Base-by-base conservation (phyloP, 2,888 invertebrate species). In the Melanostoma scalare region DNA sequence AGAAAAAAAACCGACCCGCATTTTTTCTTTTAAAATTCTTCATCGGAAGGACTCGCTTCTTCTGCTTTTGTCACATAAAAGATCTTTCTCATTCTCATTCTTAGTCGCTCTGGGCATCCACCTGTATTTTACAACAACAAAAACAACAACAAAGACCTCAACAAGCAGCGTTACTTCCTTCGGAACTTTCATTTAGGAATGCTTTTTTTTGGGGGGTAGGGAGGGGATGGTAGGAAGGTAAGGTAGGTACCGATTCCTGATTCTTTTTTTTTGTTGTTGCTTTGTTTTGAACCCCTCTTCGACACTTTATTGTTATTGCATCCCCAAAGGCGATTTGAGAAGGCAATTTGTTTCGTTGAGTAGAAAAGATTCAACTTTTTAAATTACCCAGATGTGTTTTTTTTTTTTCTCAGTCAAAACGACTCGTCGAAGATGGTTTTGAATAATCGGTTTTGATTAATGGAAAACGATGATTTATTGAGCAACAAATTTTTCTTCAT, bases 341-440 rank as follows among this genome's bases (percentile, higher is more conserved):
- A 58, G 73, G 82, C 53, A 74, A 82, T 82, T 82, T 77, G 69
- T 78, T 82, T 73, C 42, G 73, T 33, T 78, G 69, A 77, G 10
- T 67, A 56, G 68, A 67, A 77, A 65, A 65, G 68, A 77, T 77
- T 73, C 33, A 56, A 55, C 50, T 58, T 31, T 53, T 60, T 74
- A 58, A 63, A 63, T 79, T 80, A 71, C 63, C 63, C 50, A 61
- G 63, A 56, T 74, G 74, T 55, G 53, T 53, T 69, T 42, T 35
- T n/a, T 40, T 9, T 36, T 31, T 31, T 5, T 42, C 20, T 38
- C 38, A 53, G 44, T 33, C 52, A 73, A 56, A 60, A 20, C 48
- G 73, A 67, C 56, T 10, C 10, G 6, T 38, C 36, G 53, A 48
- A 6, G 42, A 30, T 77, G 77, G 71, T 77, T 82, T 72, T 68